These are phyloP conservation scores for Syritta pipiens DNA, from an alignment of 2,888 invertebrate genomes.

Conservation along the genomic window DNA sequence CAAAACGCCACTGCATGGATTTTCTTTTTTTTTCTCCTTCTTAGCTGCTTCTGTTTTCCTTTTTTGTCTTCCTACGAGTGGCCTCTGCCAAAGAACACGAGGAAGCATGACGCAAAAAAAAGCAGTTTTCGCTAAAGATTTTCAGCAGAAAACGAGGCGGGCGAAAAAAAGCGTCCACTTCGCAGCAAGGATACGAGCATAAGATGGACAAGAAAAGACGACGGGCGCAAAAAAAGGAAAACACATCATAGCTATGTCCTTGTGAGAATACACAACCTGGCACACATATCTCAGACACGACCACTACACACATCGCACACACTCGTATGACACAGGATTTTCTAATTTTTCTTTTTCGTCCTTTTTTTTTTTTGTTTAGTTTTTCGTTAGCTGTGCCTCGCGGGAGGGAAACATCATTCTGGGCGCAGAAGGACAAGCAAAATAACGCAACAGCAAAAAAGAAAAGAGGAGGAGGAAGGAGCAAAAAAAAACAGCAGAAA, in stretches of 20 bases:
- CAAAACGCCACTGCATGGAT: conserved; percentile 52
- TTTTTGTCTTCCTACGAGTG: conserved; percentile 43
- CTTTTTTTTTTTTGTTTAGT: conserved; percentile 22
- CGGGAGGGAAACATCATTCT: conserved; percentile 45
- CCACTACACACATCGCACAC: conserved; percentile 43
- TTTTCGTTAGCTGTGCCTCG: conserved; percentile 50
- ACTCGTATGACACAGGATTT: conserved; percentile 51
- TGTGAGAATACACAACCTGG: conserved; percentile 53
- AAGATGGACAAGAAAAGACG: conserved; percentile 19
- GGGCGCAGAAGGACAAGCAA: conserved; percentile 31
- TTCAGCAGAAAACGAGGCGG: conserved; percentile 18
- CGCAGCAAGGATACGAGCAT: conserved; percentile 22
- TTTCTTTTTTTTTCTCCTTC: conserved; percentile 2
- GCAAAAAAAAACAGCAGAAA: conserved; percentile 5
- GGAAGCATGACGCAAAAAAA: conserved; percentile 8
- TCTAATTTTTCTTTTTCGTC: conserved; percentile 41
- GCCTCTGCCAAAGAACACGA: conserved; percentile 51
- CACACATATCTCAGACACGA: conserved; percentile 37
- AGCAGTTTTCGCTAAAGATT: conserved; percentile 52
- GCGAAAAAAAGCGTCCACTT: conserved; percentile 18
- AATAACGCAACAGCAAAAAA: conserved; percentile 24
- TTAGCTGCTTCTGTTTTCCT: conserved; percentile 10
- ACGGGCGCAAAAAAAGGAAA: neutral
- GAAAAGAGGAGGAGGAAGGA: neutral
- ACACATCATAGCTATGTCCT: conserved; percentile 42